Evolutionary conservation across 2,888 invertebrate species (phyloP).

Genomic region (Ptilodon capucinus): DNA sequence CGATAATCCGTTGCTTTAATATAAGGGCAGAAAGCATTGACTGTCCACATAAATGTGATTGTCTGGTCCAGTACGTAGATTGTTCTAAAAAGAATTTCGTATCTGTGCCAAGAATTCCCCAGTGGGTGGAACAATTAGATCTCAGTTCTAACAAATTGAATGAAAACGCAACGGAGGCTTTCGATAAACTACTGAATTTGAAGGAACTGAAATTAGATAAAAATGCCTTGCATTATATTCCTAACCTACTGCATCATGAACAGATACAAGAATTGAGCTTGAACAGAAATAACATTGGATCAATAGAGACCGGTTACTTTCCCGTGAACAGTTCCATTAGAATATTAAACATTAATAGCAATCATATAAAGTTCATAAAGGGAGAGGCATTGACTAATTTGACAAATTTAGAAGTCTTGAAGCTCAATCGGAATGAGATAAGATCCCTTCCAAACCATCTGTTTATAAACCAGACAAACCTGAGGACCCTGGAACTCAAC

Average conservation of each 20-base stretch:
- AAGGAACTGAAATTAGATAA: constrained; percentile 79
- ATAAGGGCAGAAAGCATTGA: constrained; percentile 65
- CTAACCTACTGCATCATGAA: constrained; percentile 75
- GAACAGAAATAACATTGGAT: constrained; percentile 84
- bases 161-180: constrained; percentile 62
- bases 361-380: constrained; percentile 87
- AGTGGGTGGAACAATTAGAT: constrained; percentile 90
- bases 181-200: constrained; percentile 59
- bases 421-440: constrained; percentile 91
- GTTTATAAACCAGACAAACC: constrained; percentile 85
- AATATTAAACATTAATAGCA: constrained; percentile 76
- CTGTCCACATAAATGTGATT: constrained; percentile 88
- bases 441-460: constrained; percentile 87
- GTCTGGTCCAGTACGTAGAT: constrained; percentile 88
- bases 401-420: constrained; percentile 87
- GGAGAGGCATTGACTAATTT: constrained; percentile 88
- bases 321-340: constrained; percentile 78
- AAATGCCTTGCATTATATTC: constrained; percentile 81
- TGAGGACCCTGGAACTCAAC: constrained; percentile 91
- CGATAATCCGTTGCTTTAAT: constrained; percentile 55
- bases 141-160: constrained; percentile 73
- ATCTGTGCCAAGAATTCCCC: constrained; percentile 88
- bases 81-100: constrained; percentile 88
- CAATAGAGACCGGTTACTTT: constrained; percentile 82
- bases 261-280: constrained; percentile 83